Percentiles rank a stretch among this genome's conserved stretches.
Conservation (phyloP, 2,888 invertebrate genomes). For the Agrochola lota region DNA sequence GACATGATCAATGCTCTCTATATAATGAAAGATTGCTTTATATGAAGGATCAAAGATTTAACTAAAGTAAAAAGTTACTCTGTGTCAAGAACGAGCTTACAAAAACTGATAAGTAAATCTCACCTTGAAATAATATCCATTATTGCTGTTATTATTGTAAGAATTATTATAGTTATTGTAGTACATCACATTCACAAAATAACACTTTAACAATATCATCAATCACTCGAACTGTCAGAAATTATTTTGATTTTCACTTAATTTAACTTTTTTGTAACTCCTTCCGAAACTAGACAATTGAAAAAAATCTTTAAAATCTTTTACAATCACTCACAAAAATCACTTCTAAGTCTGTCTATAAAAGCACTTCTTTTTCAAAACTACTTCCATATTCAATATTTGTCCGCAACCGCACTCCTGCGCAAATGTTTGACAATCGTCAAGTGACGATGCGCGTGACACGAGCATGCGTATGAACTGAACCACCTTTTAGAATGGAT, state of each 20-base stretch:
- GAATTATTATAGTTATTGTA: constrained; percentile 62
- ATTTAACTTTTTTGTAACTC: too few relatives aligned
- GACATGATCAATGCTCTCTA: not conserved
- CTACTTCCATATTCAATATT: constrained; percentile 1
- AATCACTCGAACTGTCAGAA: constrained; percentile 1
- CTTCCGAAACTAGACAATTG: not conserved
- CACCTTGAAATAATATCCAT: constrained; percentile 72
- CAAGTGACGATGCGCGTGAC: constrained; percentile 61
- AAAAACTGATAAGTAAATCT: constrained; percentile 17
- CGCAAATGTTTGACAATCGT: constrained; percentile 30
- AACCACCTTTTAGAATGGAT: constrained; percentile 52
- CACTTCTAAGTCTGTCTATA: not conserved
- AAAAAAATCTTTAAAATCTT: not conserved
- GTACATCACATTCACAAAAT: constrained; percentile 54
- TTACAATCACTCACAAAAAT: not conserved
- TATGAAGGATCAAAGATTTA: not conserved
- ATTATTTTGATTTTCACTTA: not conserved
- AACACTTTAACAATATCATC: constrained; percentile 17
- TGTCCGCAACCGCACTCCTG: constrained; percentile 5
- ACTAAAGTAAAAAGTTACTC: not conserved
- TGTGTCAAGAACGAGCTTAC: too few relatives aligned
- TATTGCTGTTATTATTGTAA: constrained; percentile 58
- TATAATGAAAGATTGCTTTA: not conserved
- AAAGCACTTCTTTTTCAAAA: not conserved
- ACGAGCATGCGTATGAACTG: constrained; percentile 55